Conservation (phyloP, 2,797 vertebrate genomes). For the Epinephelus coioides region DNA sequence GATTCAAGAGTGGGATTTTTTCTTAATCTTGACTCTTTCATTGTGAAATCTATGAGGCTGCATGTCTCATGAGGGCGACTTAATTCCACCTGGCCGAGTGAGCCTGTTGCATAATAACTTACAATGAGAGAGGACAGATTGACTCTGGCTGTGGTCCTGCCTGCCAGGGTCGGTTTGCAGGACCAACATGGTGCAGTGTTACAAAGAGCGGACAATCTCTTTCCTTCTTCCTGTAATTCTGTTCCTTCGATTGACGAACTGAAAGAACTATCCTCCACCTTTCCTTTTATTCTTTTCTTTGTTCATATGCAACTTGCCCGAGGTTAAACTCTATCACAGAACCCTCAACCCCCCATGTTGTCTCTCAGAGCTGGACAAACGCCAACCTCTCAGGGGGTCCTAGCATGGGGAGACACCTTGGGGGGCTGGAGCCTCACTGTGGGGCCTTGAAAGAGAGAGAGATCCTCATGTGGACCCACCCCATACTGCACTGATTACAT, state of each 20-base stretch:
- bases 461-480: slow-evolving; percentile 43
- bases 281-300: neutral
- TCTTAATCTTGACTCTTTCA: slow-evolving; percentile 5
- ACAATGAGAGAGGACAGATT: slow-evolving; percentile 21
- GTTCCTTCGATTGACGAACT: neutral
- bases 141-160: slow-evolving; percentile 4
- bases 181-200: neutral
- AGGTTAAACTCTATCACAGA: slow-evolving; percentile 12
- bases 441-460: slow-evolving; percentile 24
- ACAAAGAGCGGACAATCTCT: neutral
- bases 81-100: slow-evolving; percentile 54
- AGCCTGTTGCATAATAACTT: slow-evolving; percentile 49
- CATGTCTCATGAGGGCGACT: slow-evolving; percentile 26
- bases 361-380: slow-evolving; percentile 37
- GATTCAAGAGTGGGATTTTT: slow-evolving; percentile 22
- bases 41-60: slow-evolving; percentile 50
- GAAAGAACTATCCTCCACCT: neutral
- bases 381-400: slow-evolving; percentile 53
- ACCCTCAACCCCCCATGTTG: slow-evolving; percentile 26
- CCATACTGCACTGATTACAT: slow-evolving; percentile 55
- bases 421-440: slow-evolving; percentile 29
- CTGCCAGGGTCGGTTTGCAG: slow-evolving; percentile 17
- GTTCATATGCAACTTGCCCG: neutral
- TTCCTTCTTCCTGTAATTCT: slow-evolving; percentile 26
- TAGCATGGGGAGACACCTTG: slow-evolving; percentile 55